Evolutionary conservation across 2,888 invertebrate species (phyloP).

Genomic region (Cremastinae sp.): DNA sequence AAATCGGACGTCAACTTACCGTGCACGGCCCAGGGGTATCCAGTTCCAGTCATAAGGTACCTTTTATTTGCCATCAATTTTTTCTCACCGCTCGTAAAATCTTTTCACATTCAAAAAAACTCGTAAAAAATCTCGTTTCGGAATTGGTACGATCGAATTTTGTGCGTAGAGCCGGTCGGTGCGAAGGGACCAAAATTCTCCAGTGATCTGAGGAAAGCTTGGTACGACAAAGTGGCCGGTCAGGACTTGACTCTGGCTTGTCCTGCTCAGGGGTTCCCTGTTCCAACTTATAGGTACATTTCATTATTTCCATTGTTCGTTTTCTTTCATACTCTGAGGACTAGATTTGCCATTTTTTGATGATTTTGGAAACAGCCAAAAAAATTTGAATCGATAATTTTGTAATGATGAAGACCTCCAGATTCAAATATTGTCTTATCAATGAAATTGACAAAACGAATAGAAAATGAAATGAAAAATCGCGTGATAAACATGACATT

Average conservation of each 20-base stretch:
- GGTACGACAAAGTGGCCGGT: conserved; percentile 81
- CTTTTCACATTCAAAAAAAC: background rate
- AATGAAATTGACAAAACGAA: too few species aligned
- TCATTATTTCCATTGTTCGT: conserved; percentile 14
- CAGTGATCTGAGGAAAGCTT: conserved; percentile 83
- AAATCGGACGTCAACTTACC: conserved; percentile 82
- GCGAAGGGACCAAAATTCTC: conserved; percentile 84
- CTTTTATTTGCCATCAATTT: conserved; percentile 34
- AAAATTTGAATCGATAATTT: background rate
- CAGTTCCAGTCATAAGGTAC: conserved; percentile 88
- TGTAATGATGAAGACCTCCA: background rate
- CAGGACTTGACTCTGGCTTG: conserved; percentile 84
- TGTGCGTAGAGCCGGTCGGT: conserved; percentile 79
- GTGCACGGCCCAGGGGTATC: conserved; percentile 88
- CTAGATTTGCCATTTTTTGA: background rate
- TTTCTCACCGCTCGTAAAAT: background rate
- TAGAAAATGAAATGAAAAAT: too few species aligned
- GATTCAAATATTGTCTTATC: too few species aligned
- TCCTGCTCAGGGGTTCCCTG: conserved; percentile 86
- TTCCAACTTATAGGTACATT: conserved; percentile 77
- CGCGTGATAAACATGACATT: too few species aligned
- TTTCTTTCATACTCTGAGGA: background rate
- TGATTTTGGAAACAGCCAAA: background rate
- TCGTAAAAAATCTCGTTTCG: background rate
- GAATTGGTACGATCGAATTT: conserved; percentile 7